Evolutionary conservation across 2,888 invertebrate genomes (phyloP).

Genomic region (Lacanobia oleracea): DNA sequence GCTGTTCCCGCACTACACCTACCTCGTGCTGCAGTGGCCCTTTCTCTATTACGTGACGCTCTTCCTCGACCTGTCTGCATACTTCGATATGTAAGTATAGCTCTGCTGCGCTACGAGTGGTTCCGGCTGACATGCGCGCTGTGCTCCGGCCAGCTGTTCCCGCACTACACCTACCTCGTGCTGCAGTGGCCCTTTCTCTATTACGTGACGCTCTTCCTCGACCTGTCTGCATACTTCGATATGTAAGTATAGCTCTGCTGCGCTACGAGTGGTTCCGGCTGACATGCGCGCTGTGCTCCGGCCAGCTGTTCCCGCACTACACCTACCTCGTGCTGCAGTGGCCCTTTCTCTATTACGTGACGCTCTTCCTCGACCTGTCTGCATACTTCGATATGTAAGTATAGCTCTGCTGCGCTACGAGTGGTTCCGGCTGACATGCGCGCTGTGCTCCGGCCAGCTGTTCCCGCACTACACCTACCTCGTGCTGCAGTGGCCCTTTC

Average conservation of each 20-base stretch:
- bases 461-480: slow-evolving; percentile 80
- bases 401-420: slow-evolving; percentile 73
- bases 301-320: slow-evolving; percentile 78
- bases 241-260: slow-evolving; percentile 73
- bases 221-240: slow-evolving; percentile 77
- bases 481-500: slow-evolving; percentile 74
- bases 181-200: slow-evolving; percentile 75
- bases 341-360: slow-evolving; percentile 69
- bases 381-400: slow-evolving; percentile 81
- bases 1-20: no score
- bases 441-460: slow-evolving; percentile 74
- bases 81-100: no score
- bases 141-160: slow-evolving; percentile 74
- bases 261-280: slow-evolving; percentile 81
- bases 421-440: slow-evolving; percentile 79
- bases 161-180: slow-evolving; percentile 77
- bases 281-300: slow-evolving; percentile 75
- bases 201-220: slow-evolving; percentile 71
- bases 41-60: no score
- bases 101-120: slow-evolving; percentile 79
- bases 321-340: slow-evolving; percentile 78
- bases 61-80: no score
- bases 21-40: no score
- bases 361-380: slow-evolving; percentile 73
- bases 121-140: slow-evolving; percentile 79